A percentile compares a stretch with the other conserved stretches of the same genome.
Conservation (phyloP, 2,888 invertebrate species). For the Torymus texanus region DNA sequence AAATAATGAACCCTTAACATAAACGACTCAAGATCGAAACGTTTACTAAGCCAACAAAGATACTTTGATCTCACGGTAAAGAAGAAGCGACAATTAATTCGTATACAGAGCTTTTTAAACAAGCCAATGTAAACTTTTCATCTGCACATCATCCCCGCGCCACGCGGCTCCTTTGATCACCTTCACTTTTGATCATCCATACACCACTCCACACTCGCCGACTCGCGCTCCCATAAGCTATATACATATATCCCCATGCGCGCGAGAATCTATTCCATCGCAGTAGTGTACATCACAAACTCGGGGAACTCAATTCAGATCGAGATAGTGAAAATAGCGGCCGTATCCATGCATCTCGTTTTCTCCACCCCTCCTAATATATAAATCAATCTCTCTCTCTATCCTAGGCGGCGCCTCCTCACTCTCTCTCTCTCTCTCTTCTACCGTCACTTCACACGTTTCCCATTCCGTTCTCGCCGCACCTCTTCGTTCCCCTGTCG, state of each 20-base stretch:
- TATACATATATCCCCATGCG: no score
- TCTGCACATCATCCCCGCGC: no score
- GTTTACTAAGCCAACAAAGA: no score
- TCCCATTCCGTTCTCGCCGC: constrained; percentile 15
- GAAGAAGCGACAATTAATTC: no score
- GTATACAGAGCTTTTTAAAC: no score
- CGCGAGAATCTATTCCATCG: no score
- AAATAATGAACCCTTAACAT: no score
- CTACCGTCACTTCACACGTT: constrained; percentile 40
- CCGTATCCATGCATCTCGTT: background rate
- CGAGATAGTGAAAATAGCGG: constrained; percentile 19
- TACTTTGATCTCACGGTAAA: no score
- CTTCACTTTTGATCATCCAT: background rate
- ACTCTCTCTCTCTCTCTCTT: background rate
- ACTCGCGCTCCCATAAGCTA: background rate
- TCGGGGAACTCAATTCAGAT: constrained; percentile 19
- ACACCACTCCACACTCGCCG: background rate
- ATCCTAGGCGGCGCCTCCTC: no score
- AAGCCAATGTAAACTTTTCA: no score
- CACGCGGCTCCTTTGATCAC: background rate
- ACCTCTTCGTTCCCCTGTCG: background rate
- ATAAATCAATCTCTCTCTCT: constrained; percentile 43
- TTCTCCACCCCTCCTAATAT: constrained; percentile 10
- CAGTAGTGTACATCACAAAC: background rate
- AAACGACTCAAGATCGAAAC: no score